Evolutionary conservation across 2,888 invertebrate genomes (phyloP).

Genomic region (Aromia moschata): DNA sequence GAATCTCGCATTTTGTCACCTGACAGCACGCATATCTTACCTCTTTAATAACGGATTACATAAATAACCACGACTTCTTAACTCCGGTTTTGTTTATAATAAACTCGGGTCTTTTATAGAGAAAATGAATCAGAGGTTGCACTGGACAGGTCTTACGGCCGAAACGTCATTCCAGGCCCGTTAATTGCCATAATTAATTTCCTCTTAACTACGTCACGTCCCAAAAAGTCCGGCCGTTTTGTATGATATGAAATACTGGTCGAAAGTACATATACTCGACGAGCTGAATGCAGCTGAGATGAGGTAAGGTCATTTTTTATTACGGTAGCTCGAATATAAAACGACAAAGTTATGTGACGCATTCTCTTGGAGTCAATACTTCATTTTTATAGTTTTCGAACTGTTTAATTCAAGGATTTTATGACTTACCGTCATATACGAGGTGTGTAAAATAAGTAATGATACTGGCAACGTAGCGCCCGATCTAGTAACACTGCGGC

Average conservation of each 20-base stretch:
- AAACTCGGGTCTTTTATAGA: slow-evolving; percentile 23
- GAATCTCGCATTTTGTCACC: slow-evolving; percentile 40
- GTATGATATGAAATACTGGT: background rate
- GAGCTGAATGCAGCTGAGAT: background rate
- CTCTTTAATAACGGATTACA: slow-evolving; percentile 48
- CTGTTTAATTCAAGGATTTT: no score
- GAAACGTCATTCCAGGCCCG: slow-evolving; percentile 11
- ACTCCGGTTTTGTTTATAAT: slow-evolving; percentile 35
- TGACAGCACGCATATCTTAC: slow-evolving; percentile 42
- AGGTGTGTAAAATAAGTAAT: background rate
- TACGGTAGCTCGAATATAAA: no score
- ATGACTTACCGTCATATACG: no score
- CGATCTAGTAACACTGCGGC: no score
- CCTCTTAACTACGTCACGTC: slow-evolving; percentile 30
- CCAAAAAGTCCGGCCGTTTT: slow-evolving; percentile 7
- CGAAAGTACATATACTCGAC: background rate
- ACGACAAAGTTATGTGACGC: no score
- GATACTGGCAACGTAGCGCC: no score
- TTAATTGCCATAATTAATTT: slow-evolving; percentile 44
- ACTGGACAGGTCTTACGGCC: background rate
- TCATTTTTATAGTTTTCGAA: no score
- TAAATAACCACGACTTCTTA: slow-evolving; percentile 43
- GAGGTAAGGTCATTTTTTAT: no score
- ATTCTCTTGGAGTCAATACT: no score
- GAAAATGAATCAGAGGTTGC: slow-evolving; percentile 4